phyloP scores from a whole-genome alignment of 2,888 invertebrate genomes.

The Sminthurides aquaticus region DNA sequence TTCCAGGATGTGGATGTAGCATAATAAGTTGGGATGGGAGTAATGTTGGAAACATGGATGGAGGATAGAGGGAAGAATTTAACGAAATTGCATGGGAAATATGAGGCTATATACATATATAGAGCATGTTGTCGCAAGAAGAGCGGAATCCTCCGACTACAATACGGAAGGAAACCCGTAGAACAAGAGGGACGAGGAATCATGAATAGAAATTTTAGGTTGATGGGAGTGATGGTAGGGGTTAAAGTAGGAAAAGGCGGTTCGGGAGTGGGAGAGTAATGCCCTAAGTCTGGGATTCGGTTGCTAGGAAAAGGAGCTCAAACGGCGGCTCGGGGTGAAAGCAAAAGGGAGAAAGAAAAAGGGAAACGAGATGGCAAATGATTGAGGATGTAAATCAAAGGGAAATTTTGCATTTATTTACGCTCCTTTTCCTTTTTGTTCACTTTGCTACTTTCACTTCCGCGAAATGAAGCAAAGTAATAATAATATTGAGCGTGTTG shows the following conservation, averaged over 20 bases:
- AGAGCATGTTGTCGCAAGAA: neutral
- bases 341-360: neutral
- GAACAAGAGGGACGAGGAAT: neutral
- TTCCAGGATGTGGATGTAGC: neutral
- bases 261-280: neutral
- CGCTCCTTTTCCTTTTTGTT: neutral
- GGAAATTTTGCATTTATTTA: slow-evolving; percentile 5
- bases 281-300: too few species aligned
- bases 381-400: slow-evolving; percentile 13
- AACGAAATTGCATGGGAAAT: neutral
- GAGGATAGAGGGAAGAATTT: neutral
- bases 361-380: neutral
- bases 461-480: neutral
- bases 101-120: neutral
- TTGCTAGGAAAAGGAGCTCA: too few species aligned
- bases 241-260: neutral
- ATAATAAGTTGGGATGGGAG: neutral
- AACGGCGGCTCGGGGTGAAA: too few species aligned
- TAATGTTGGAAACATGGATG: neutral
- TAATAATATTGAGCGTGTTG: neutral
- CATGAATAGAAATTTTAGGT: neutral
- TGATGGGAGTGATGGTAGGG: neutral
- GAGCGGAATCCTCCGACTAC: neutral
- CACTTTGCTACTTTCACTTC: neutral
- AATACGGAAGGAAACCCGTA: too few species aligned